Evolutionary conservation across 2,797 vertebrate species (phyloP).

Genomic region (Danio choprae): DNA sequence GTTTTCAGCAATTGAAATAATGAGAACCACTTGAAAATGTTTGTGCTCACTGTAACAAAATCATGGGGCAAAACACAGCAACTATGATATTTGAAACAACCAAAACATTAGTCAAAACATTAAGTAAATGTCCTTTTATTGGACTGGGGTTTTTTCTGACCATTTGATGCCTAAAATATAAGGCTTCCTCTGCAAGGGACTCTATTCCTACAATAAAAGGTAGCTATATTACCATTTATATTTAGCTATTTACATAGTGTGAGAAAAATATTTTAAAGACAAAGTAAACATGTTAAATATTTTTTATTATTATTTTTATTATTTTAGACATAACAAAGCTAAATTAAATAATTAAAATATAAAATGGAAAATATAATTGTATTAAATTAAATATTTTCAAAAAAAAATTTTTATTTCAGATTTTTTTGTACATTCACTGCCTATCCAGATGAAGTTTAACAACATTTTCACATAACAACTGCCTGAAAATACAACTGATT

Average conservation of each 20-base stretch:
- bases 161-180: neutral
- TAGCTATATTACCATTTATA: neutral
- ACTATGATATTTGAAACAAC: slow-evolving; percentile 29
- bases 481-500: neutral
- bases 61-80: neutral
- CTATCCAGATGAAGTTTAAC: too few species aligned
- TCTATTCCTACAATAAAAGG: neutral
- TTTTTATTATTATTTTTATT: neutral
- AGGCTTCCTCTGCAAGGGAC: neutral
- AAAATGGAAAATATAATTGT: neutral
- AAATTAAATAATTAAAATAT: neutral
- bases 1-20: slow-evolving; percentile 35
- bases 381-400: too few species aligned
- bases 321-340: neutral
- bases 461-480: neutral
- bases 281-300: neutral
- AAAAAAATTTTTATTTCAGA: too few species aligned
- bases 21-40: slow-evolving; percentile 41
- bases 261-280: neutral
- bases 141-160: neutral
- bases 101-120: neutral
- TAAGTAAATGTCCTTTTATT: neutral
- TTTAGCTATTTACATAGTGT: neutral
- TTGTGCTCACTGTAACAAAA: neutral
- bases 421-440: too few species aligned